Base-by-base conservation (phyloP, 1,140 invertebrate species). In the Eufriesea mexicana region DNA sequence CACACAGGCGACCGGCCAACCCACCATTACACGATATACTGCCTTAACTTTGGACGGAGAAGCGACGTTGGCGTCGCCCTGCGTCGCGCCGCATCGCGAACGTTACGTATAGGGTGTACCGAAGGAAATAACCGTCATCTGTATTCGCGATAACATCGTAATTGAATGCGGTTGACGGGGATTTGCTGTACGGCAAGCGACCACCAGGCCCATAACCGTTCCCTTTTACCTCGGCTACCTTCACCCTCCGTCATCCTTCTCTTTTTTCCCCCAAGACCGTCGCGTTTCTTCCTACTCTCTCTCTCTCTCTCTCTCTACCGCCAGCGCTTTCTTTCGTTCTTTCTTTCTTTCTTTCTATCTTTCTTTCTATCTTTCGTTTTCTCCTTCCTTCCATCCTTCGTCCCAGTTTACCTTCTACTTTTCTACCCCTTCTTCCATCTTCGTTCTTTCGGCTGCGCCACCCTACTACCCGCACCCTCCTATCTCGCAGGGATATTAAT, bases 81-180 rank as follows among this genome's bases (percentile, higher is more conserved):
- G 77, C 66, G 67, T 76, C 77, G 81, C 75, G 80, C 80, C 86
- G 82, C 76, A 77, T 82, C 85, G 85, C 72, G 73, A 75, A 81
- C 87, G 91, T 94, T 94, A 94, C 92, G 91, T 94, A 93, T 94
- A 94, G 94, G 94, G 94, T 94, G 93, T 94, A 94, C 93, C 93
- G 92, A 94, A 94, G 94, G 94, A 95, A 95, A 95, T 95, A 95
- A 94, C 94, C 94, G 94, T 95, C 94, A 95, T 95, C 94, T 95
- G 94, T 95, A 95, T 95, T 94, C 94, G 93, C 94, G 94, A 95
- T 95, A 95, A 94, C 93, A 95, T 95, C 94, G 94, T 95, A 94
- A 95, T 95, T 95, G 94, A 95, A 95, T 95, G 93, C 92, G 94
- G 94, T 94, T 94, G 94, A 95, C 94, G 93, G 94, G 94, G 93